Base-by-base conservation (phyloP, 1,140 invertebrate genomes). In the Drosophila pseudoananassae region DNA sequence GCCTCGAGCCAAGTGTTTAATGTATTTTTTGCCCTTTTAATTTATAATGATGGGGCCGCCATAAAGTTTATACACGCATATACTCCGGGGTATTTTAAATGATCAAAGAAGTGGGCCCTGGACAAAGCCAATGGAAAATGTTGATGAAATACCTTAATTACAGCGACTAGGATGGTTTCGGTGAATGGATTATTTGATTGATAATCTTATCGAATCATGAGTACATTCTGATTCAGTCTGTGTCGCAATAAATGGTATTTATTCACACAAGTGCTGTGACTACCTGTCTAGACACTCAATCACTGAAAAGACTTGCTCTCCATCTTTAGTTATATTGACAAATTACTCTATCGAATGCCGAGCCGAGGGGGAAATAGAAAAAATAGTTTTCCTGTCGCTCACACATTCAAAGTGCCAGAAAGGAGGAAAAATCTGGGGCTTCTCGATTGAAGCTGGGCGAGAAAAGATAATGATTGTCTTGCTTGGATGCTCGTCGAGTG, bases 381-480 rank as follows among this genome's bases (percentile, higher is more conserved):
- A 76, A 79, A 64, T 78, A 83, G 60, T 78, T 75, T 14, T 57
- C 31, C 56, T 43, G 46, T 52, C 20, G 52, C 50, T 60, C 46
- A 50, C 58, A 51, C 55, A 52, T 14, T 49, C 25, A 29, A 25
- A 14, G 31, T 17, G 43, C 43, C 10, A 10, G 33, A 9, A 40
- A 51, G 17, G 14, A 29, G 25, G 8, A 20, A 25, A 17, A 12
- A 25, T 17, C 3, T 6, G 23, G 23, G 25, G 14, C n/a, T 20
- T 10, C 53, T 9, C 51, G 46, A 43, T 59, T 49, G 57, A 53
- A 69, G 59, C 55, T 81, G 58, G 73, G 51, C 49, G 66, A 53
- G 43, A 50, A 82, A 74, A 74, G 75, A 83, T 83, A 82, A 82
- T 78, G 58, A 83, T 83, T 71, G 73, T 58, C 56, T 84, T 63